phyloP scores from a whole-genome alignment of 2,888 invertebrate species.

The Lasioglossum vierecki region DNA sequence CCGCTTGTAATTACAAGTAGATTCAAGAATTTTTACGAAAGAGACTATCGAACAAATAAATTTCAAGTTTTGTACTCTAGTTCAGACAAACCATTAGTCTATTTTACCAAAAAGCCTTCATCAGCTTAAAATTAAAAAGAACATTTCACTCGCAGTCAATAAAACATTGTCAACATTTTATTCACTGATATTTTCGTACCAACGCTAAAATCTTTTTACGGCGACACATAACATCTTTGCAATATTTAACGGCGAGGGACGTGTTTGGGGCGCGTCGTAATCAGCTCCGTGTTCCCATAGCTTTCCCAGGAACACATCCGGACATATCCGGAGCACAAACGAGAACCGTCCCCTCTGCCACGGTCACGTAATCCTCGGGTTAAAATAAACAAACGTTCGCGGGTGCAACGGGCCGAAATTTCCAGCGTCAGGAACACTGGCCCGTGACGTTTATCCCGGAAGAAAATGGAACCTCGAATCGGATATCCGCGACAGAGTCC shows the following conservation, averaged over 20 bases:
- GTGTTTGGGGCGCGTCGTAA: not conserved
- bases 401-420: conserved; percentile 45
- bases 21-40: too few species aligned
- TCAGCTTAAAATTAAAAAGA: too few species aligned
- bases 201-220: not conserved
- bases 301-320: not conserved
- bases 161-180: not conserved
- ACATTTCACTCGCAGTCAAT: too few species aligned
- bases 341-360: conserved; percentile 2
- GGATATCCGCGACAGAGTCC: conserved; percentile 58
- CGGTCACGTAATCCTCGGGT: conserved; percentile 35
- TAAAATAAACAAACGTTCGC: conserved; percentile 52
- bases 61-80: too few species aligned
- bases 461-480: conserved; percentile 58
- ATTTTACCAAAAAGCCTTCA: too few species aligned
- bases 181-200: not conserved
- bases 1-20: too few species aligned
- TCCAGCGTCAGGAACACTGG: conserved; percentile 31
- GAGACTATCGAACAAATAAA: too few species aligned
- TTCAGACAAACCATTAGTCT: too few species aligned
- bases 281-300: not conserved
- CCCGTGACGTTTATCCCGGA: conserved; percentile 58
- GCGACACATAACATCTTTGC: not conserved
- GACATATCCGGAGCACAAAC: conserved; percentile 22
- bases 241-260: not conserved